Evolutionary conservation across 2,797 vertebrate species (phyloP).

Genomic region (Hapalemur alaotrensis): DNA sequence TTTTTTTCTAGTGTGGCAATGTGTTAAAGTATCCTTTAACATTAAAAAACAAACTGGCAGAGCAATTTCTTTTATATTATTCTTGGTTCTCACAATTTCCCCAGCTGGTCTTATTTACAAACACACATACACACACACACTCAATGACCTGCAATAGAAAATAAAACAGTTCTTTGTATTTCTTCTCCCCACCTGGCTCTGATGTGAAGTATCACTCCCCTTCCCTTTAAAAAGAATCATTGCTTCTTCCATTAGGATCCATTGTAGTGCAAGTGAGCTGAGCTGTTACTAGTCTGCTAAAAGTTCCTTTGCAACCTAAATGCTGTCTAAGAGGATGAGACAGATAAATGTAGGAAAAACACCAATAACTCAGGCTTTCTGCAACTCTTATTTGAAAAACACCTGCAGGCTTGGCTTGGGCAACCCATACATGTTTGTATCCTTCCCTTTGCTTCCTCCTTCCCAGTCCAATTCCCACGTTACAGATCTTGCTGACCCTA

Average conservation of each 20-base stretch:
- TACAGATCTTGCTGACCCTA: background rate
- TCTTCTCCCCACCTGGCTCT: background rate
- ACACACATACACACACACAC: background rate
- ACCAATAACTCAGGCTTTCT: background rate
- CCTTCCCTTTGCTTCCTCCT: background rate
- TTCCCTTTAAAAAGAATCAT: background rate
- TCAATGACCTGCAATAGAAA: background rate
- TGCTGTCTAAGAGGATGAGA: background rate
- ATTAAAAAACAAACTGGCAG: background rate
- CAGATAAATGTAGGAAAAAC: background rate
- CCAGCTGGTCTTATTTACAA: background rate
- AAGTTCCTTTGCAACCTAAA: background rate
- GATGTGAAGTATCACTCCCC: background rate
- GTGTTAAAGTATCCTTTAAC: background rate
- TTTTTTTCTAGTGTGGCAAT: too few relatives aligned
- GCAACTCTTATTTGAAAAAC: background rate
- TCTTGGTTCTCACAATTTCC: background rate
- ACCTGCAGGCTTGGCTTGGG: background rate
- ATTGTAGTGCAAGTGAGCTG: background rate
- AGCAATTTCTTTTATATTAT: background rate
- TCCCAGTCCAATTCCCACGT: background rate
- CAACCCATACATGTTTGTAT: accelerated
- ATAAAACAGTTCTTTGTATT: background rate
- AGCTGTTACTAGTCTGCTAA: background rate
- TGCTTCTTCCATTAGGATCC: background rate